phyloP scores from a whole-genome alignment of 2,113 vertebrate species.

The Leucosticte australis region DNA sequence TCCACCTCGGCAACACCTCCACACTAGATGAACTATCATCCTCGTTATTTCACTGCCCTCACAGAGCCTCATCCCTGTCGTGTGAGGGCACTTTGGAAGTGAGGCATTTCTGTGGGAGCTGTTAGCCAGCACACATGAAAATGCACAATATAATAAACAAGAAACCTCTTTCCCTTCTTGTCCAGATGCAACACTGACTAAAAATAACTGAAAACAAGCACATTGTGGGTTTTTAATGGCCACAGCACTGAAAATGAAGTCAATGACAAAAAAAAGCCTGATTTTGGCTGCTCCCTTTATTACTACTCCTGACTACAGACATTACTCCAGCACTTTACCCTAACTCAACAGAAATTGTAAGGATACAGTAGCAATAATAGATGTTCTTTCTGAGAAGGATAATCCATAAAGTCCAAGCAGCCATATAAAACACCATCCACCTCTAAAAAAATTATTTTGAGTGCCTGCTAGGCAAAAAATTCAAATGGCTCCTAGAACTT shows the following conservation, averaged over 20 bases:
- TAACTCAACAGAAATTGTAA: background rate
- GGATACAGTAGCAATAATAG: background rate
- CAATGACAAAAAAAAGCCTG: background rate
- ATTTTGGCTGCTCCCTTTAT: background rate
- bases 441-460: background rate
- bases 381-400: background rate
- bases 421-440: background rate
- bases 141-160: background rate
- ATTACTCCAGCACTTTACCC: background rate
- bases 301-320: background rate
- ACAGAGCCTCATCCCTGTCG: background rate
- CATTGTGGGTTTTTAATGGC: background rate
- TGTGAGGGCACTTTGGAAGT: background rate
- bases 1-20: background rate
- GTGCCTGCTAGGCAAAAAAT: background rate
- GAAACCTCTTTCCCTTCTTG: background rate
- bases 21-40: background rate
- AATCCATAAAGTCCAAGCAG: background rate
- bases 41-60: rapidly evolving
- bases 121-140: background rate
- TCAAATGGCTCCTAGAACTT: background rate
- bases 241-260: background rate
- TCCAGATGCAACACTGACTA: background rate
- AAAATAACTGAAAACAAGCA: background rate
- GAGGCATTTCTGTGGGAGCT: background rate